A percentile compares a stretch with the other conserved stretches of the same genome.
phyloP scores from a whole-genome alignment of 2,888 invertebrate species.

The Axea sp. region DNA sequence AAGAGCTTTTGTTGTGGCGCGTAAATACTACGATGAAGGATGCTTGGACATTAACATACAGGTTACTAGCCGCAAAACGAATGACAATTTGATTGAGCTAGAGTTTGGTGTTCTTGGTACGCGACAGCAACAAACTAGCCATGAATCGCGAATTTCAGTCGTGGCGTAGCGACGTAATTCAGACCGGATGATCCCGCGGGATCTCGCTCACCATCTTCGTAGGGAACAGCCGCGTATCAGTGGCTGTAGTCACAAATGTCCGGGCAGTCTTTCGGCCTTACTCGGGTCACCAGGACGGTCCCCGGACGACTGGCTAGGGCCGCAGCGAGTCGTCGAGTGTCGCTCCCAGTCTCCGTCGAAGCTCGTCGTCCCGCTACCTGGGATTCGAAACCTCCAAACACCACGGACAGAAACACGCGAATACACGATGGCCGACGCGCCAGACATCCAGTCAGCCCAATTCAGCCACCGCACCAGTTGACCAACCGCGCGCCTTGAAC shows the following conservation, averaged over 20 bases:
- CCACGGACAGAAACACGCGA: conserved; percentile 70
- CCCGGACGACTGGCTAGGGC: conserved; percentile 74
- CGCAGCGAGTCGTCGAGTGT: conserved; percentile 67
- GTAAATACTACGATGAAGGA: no score
- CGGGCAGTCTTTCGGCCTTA: conserved; percentile 68
- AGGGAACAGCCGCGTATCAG: conserved; percentile 67
- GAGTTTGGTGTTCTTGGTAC: neutral
- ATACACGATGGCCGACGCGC: conserved; percentile 72
- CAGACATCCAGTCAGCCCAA: conserved; percentile 32
- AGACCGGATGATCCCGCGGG: conserved; percentile 8
- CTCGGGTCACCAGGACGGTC: conserved; percentile 71
- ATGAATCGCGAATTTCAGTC: neutral
- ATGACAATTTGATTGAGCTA: neutral
- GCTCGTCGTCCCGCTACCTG: conserved; percentile 68
- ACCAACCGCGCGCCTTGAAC: neutral
- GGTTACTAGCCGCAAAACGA: conserved; percentile 5
- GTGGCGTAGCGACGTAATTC: neutral
- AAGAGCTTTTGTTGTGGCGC: no score
- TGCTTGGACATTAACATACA: conserved; percentile 8
- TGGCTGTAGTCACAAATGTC: conserved; percentile 52
- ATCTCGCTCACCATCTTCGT: conserved; percentile 73
- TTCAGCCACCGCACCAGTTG: conserved; percentile 4
- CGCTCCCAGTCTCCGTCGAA: conserved; percentile 73
- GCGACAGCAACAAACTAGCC: neutral
- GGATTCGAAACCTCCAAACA: conserved; percentile 70